Conservation (phyloP, 2,113 vertebrate species). For the Paralichthys olivaceus region DNA sequence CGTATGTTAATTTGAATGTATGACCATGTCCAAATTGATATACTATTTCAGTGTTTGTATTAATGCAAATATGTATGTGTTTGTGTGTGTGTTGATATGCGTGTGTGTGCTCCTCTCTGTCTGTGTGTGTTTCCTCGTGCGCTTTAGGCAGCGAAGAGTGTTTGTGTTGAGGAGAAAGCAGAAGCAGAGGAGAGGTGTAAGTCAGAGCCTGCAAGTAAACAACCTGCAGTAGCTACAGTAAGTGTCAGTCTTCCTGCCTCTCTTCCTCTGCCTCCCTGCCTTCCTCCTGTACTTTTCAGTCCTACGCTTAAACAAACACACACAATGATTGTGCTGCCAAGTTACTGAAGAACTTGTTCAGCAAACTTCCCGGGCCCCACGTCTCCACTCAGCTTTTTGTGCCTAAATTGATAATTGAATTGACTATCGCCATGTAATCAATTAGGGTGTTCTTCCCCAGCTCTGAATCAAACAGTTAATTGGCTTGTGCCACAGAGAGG, state of each 20-base stretch:
- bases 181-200: conserved; percentile 58
- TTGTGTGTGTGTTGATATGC: not conserved
- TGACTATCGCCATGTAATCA: conserved; percentile 78
- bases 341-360: conserved; percentile 51
- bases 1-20: conserved; percentile 5
- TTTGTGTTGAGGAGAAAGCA: conserved; percentile 59
- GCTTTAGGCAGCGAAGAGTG: conserved; percentile 51
- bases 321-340: conserved; percentile 57
- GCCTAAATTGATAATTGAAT: conserved; percentile 81
- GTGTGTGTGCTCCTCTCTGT: not conserved
- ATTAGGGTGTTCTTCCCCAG: conserved; percentile 73
- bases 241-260: conserved; percentile 66
- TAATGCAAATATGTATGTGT: conserved; percentile 34
- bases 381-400: conserved; percentile 56
- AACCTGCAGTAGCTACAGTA: conserved; percentile 65
- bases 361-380: conserved; percentile 49
- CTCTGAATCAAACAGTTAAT: conserved; percentile 78
- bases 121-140: conserved; percentile 37
- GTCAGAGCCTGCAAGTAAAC: conserved; percentile 72
- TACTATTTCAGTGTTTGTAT: conserved; percentile 25
- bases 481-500: conserved; percentile 80
- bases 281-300: conserved; percentile 55
- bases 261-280: conserved; percentile 41
- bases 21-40: not conserved
- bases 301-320: conserved; percentile 64